Evolutionary conservation across 2,888 invertebrate species (phyloP), one percentile per base, ranked within the genome.

Genomic region (Adineta ricciae): DNA sequence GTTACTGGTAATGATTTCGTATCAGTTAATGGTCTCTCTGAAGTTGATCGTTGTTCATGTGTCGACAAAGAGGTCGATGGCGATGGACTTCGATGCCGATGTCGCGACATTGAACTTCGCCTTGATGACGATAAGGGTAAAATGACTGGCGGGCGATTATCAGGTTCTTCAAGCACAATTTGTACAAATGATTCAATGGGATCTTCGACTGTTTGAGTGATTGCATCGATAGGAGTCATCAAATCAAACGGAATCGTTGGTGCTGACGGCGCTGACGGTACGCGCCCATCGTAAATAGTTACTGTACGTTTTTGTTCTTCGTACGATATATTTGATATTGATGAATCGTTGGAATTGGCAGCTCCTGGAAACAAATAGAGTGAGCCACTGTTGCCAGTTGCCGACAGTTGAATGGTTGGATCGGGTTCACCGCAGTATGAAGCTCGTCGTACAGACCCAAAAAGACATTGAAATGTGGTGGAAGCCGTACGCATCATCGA

Each of bases 161-260:
- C 36, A 5, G 73, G 73, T 41, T 36, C 41, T 78, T 78, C 73
- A 7, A 78, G 41, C 9, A 78, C 73, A 78, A 78, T 78, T 78
- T 78, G 73, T 38, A 78, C 73, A 41, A 41, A 78, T 9, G 73
- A 78, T 36, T 78, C 73, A 21, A 78, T 41, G 1, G 73, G 73
- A 78, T 78, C 73, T 8, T 78, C 41, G 1, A 64, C 14, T 2
- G 73, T 78, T 36, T 78, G 36, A 41, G 36, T 41, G 11, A 78
- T 78, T 1, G 19, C 21, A 41, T 78, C 73, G 11, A 38, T 14
- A 7, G 73, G 73, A 24, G 73, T 27, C 36, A 78, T 78, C 1
- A 78, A n/a, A 11, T 78, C 73, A 78, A 78, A 78, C n/a, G 73
- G 73, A 78, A 78, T 78, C 9, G 73, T 24, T 7, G 73, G 73